Evolutionary conservation across 2,113 vertebrate genomes (phyloP).

Genomic region (Tichodroma muraria): DNA sequence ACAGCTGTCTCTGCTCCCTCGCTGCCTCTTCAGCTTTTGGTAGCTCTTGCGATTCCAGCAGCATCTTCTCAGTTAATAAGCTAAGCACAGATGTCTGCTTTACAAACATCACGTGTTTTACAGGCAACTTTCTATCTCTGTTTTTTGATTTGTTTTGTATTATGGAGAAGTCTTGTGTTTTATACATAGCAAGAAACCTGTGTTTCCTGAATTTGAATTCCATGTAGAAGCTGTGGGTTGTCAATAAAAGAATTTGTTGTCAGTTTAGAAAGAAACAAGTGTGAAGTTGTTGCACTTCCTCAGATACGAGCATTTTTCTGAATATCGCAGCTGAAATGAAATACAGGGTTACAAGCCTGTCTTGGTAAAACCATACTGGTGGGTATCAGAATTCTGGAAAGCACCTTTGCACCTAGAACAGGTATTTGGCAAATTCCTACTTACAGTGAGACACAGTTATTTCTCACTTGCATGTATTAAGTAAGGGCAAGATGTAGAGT

Average conservation of each 20-base stretch:
- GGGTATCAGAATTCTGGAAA: background rate
- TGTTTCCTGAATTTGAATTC: background rate
- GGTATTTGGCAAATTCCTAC: background rate
- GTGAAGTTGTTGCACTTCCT: background rate
- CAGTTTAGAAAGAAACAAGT: background rate
- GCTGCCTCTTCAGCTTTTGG: background rate
- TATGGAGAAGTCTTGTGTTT: background rate
- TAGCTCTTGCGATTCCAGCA: background rate
- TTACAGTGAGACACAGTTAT: background rate
- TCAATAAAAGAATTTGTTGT: background rate
- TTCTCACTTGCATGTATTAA: background rate
- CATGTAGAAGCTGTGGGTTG: background rate
- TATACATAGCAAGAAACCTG: background rate
- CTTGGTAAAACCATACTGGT: background rate
- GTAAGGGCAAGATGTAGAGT: background rate
- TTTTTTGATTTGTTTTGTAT: background rate
- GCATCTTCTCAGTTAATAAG: background rate
- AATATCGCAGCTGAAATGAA: background rate
- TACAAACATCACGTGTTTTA: background rate
- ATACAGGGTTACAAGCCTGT: background rate
- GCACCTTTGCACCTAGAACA: background rate
- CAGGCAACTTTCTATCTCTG: background rate
- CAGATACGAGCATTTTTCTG: background rate
- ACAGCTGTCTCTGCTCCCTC: background rate
- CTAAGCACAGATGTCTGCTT: background rate